Evolutionary conservation across 2,797 vertebrate genomes (phyloP), one percentile per base, ranked within the genome.

Genomic region (Clarias fuscus): DNA sequence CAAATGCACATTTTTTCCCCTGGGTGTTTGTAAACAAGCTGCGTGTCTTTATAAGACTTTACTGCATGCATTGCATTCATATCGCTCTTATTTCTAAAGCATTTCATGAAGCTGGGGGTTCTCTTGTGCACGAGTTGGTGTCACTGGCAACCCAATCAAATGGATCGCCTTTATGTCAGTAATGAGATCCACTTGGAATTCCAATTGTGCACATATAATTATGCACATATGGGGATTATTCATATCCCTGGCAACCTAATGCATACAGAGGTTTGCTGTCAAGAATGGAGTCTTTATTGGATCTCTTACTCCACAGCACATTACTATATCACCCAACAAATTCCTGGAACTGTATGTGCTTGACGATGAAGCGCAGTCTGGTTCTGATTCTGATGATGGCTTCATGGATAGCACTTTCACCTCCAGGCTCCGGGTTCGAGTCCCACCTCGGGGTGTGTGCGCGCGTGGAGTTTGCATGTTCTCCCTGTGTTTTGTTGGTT

Each of bases 91-190:
- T 48, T 76, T 30, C 48, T 33, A 1, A 33, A 4, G 1, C 24
- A 3, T 64, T 65, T 20, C 4, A n/a, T 24, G 64, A 40, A 80
- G 22, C 56, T 27, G 10, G 37, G 14, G 24, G 0, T 37, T 20
- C 17, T 61, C 20, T 5, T 10, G 5, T 15, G 37, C 53, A 30
- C 6, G 22, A 14, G 13, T 62, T 61, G 22, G 4, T n/a, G 6
- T 18, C 7, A 20, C 70, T 72, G 82, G 82, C 82, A 83, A 83
- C 67, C 48, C 67, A 40, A 59, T 17, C 18, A 13, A 48, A 30
- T 22, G 11, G 18, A 24, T 33, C 5, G 20, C 58, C 0, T 7
- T 48, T 80, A 15, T 48, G 18, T 20, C 15, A 48, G 17, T 82
- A 53, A 53, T 67, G 43, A 53, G 20, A n/a, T 62, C 18, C 17